phyloP scores from a whole-genome alignment of 2,113 vertebrate genomes.

The Antechinus flavipes region DNA sequence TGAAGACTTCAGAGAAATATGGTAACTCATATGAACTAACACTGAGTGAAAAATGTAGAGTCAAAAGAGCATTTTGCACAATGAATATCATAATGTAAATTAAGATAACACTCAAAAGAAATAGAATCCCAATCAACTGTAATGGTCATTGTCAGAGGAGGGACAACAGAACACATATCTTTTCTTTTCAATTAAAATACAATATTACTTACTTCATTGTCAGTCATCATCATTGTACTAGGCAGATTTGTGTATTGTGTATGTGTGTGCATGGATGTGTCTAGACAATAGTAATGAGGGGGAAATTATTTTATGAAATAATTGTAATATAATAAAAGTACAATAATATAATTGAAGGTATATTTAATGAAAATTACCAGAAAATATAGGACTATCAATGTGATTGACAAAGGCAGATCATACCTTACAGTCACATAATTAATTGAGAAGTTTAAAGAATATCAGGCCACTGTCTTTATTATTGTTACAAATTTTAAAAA shows the following conservation, averaged over 20 bases:
- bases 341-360: neutral
- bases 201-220: neutral
- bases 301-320: neutral
- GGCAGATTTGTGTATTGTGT: neutral
- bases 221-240: neutral
- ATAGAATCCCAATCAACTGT: neutral
- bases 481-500: neutral
- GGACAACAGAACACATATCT: neutral
- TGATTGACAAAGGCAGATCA: neutral
- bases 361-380: neutral
- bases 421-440: neutral
- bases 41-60: neutral
- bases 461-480: neutral
- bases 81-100: neutral
- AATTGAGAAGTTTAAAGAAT: neutral
- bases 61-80: constrained; percentile 1
- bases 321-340: neutral
- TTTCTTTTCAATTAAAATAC: neutral
- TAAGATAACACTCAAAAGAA: neutral
- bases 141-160: neutral
- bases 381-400: neutral
- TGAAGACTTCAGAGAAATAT: neutral
- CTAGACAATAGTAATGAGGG: neutral
- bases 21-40: neutral
- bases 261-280: neutral